These are phyloP conservation scores for Caretta caretta DNA, from an alignment of 2,113 vertebrate species.

Conservation along the genomic window DNA sequence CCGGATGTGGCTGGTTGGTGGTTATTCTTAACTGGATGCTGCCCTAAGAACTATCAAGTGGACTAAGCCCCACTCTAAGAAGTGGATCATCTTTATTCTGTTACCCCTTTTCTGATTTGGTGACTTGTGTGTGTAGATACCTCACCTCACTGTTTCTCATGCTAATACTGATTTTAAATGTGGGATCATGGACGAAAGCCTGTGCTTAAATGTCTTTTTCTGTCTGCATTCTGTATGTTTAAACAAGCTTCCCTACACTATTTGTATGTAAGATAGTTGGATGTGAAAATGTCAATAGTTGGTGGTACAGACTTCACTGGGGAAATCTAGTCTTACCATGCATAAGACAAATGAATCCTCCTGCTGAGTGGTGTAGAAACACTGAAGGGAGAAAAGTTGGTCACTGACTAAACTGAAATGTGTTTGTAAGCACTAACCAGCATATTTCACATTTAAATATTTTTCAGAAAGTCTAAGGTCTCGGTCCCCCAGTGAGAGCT, in stretches of 20 bases:
- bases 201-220: constrained; percentile 38
- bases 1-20: neutral
- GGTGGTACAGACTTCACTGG: constrained; percentile 45
- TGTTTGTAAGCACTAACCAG: neutral
- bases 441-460: neutral
- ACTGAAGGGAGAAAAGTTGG: neutral
- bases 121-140: neutral
- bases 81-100: constrained; percentile 8
- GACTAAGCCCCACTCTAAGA: neutral
- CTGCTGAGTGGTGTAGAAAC: neutral
- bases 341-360: neutral
- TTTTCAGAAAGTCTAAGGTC: neutral
- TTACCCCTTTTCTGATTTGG: neutral
- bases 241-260: constrained; percentile 56
- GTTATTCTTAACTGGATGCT: neutral
- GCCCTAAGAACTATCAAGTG: neutral
- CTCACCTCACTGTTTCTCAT: neutral
- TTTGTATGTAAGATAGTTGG: constrained; percentile 62
- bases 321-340: neutral
- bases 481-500: neutral
- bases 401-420: neutral
- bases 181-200: constrained; percentile 17
- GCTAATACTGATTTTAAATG: constrained; percentile 62
- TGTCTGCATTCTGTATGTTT: constrained; percentile 43
- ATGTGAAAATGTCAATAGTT: constrained; percentile 56